Percentiles rank a stretch among this genome's conserved stretches.
Conservation (phyloP, 2,113 vertebrate species). For the Ailuropoda melanoleuca region DNA sequence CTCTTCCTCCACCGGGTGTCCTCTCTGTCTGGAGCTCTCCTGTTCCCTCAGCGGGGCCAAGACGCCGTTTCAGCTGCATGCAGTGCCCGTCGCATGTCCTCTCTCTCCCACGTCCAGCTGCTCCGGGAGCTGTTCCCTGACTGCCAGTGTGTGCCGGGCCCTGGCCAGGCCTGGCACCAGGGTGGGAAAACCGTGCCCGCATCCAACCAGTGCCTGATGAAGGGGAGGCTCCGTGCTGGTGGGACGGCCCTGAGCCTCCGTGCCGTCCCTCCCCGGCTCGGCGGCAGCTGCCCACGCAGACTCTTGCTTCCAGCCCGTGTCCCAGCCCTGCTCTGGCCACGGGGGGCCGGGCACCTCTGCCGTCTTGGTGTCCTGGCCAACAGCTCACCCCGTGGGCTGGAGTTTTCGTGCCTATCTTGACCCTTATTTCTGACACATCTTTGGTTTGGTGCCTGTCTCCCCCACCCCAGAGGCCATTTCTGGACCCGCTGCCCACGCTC, state of each 20-base stretch:
- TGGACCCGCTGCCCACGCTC: fast-evolving
- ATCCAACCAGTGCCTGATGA: fast-evolving
- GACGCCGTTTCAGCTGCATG: fast-evolving
- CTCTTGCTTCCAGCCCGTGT: fast-evolving
- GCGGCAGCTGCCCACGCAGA: fast-evolving
- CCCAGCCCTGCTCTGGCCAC: fast-evolving
- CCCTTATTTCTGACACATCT: fast-evolving
- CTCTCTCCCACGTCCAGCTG: neutral
- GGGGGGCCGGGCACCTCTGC: fast-evolving
- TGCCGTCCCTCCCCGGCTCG: fast-evolving
- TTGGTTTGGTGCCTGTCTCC: no score
- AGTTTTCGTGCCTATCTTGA: fast-evolving
- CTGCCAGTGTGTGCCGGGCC: fast-evolving
- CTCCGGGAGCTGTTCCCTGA: fast-evolving
- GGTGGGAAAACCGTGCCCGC: fast-evolving
- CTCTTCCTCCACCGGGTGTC: neutral
- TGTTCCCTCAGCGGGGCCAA: fast-evolving
- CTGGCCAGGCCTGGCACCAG: fast-evolving
- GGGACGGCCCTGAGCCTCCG: fast-evolving
- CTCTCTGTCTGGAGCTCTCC: neutral
- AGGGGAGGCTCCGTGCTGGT: neutral
- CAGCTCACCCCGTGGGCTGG: fast-evolving
- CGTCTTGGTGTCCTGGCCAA: fast-evolving
- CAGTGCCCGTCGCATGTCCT: fast-evolving
- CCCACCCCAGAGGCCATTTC: neutral